Percentiles rank a stretch among this genome's conserved stretches.
These are phyloP conservation scores for Heliconius sara DNA, from an alignment of 2,888 invertebrate species.

Conservation along the genomic window DNA sequence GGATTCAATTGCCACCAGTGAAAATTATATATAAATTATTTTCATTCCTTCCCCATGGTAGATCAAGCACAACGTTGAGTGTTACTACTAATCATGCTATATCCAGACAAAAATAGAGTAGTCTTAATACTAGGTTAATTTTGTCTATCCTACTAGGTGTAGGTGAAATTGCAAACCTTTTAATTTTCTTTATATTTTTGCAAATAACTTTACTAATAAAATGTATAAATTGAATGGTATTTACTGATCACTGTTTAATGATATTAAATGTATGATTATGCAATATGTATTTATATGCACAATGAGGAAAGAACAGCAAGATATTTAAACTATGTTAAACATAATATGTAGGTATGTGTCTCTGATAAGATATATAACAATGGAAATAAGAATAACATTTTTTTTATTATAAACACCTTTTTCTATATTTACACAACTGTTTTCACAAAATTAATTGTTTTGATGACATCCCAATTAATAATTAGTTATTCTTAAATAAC, in stretches of 20 bases:
- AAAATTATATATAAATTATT: not conserved
- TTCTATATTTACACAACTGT: not conserved
- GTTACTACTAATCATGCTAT: too few relatives aligned
- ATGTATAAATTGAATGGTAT: not conserved
- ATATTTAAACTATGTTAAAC: not conserved
- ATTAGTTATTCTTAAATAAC: too few relatives aligned
- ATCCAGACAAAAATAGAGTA: too few relatives aligned
- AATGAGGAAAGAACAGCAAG: not conserved
- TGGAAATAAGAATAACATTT: not conserved
- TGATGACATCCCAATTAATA: too few relatives aligned
- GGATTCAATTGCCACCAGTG: not conserved
- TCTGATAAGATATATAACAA: not conserved
- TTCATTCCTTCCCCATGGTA: not conserved
- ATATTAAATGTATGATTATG: not conserved
- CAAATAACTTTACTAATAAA: not conserved
- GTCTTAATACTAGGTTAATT: too few relatives aligned
- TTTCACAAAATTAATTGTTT: not conserved
- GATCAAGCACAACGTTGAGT: not conserved
- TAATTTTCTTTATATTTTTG: not conserved
- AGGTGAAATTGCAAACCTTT: not conserved
- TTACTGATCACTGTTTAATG: slow-evolving; percentile 1
- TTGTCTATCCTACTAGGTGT: too few relatives aligned
- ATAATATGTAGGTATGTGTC: not conserved
- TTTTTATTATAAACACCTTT: not conserved
- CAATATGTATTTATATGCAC: not conserved